Evolutionary conservation across 2,113 vertebrate species (phyloP), one percentile per base, ranked within the genome.

Genomic region (Artemisiospiza belli): DNA sequence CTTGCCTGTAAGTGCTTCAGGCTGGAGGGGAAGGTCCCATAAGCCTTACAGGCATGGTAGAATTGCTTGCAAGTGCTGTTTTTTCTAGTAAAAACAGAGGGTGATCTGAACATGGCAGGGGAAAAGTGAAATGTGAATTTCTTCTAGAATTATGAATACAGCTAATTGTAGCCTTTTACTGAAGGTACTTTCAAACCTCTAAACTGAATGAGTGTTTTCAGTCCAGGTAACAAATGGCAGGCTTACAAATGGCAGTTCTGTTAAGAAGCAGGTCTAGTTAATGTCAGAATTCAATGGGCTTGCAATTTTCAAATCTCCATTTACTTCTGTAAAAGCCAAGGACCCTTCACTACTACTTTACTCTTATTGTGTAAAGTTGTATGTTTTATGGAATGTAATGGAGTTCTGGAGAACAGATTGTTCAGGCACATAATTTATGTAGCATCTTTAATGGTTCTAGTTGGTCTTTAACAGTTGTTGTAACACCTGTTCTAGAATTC

Each of bases 41-140:
- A 30, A 61, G 23, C 15, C 16, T 83, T 35, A 47, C 1, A 5
- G 30, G 55, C 28, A 4, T 18, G 28, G n/a, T 47, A 35, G 54
- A 69, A 69, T 54, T 89, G 57, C 47, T 70, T 91, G 58, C 35
- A 67, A 51, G 54, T 84, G 35, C 41, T 84, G 49, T 35, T 12
- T 64, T 39, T 77, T 66, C n/a, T 39, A 47, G 35, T 83, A 3
- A 80, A 64, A 94, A 30, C 35, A 72, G 52, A 74, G 10, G 27
- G 6, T 54, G 24, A 35, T 70, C 3, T 67, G 43, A 43, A 58
- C 43, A 57, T 18, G 15, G 21, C 16, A 81, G 49, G 39, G 35
- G 44, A 25, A 47, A 57, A 68, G 6, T n/a, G 14, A 20, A n/a
- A 14, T 59, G 28, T 0, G 0, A 35, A 22, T 39, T 59, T 15